Conservation (phyloP, 2,888 invertebrate species). For the Mimas tiliae region DNA sequence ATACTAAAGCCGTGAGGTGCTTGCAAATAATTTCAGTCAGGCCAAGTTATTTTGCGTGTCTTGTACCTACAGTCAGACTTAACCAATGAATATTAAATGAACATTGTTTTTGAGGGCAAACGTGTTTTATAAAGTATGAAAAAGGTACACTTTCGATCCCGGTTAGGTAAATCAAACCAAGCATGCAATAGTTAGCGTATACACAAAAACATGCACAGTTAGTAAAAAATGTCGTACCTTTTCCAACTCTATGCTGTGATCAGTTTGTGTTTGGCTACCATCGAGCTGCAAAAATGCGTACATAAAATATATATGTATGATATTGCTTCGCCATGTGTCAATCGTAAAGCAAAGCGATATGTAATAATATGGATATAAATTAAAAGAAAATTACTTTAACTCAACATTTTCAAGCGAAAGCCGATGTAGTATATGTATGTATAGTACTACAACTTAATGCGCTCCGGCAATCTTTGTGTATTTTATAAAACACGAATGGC, state of each 20-base stretch:
- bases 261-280: constrained; percentile 81
- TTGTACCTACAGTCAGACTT: neutral
- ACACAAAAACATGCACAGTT: constrained; percentile 69
- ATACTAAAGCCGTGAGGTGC: too few species aligned
- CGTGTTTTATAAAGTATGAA: constrained; percentile 68
- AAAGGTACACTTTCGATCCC: constrained; percentile 63
- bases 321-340: constrained; percentile 61
- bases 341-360: constrained; percentile 56
- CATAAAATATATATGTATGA: constrained; percentile 63
- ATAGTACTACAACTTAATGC: neutral
- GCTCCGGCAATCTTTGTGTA: too few species aligned
- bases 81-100: constrained; percentile 20
- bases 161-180: constrained; percentile 38
- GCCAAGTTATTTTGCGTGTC: too few species aligned
- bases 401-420: constrained; percentile 2
- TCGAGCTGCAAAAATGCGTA: constrained; percentile 85
- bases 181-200: constrained; percentile 51
- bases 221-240: constrained; percentile 81
- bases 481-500: too few species aligned
- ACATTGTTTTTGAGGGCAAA: constrained; percentile 34
- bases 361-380: constrained; percentile 27
- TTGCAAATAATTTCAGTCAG: too few species aligned
- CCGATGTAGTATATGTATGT: neutral
- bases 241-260: constrained; percentile 84
- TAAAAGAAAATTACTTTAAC: constrained; percentile 12